Percentiles rank a stretch among this genome's conserved stretches.
Conservation (phyloP, 1,140 invertebrate species). For the Mactra quadrangularis region DNA sequence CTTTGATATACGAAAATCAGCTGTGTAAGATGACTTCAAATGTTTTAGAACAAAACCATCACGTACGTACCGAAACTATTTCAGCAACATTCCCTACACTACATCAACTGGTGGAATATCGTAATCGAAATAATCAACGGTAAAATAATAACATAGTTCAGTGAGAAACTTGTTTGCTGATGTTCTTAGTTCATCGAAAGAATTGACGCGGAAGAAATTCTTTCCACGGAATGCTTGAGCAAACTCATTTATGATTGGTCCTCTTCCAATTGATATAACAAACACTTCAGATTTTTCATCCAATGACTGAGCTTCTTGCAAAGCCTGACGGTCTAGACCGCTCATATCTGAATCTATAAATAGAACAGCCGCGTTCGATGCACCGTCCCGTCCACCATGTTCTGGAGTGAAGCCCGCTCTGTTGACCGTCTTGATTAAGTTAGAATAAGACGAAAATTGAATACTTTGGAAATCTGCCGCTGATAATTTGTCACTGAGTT, state of each 20-base stretch:
- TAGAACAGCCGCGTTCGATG: conserved; percentile 56
- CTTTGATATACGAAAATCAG: too few relatives aligned
- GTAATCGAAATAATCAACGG: not conserved
- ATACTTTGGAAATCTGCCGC: conserved; percentile 35
- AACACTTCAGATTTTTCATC: conserved; percentile 10
- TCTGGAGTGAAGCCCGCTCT: conserved; percentile 50
- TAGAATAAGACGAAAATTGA: conserved; percentile 41
- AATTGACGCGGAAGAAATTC: conserved; percentile 25
- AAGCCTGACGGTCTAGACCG: not conserved
- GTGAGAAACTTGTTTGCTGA: conserved; percentile 4
- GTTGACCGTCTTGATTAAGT: conserved; percentile 61
- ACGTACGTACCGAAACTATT: too few relatives aligned
- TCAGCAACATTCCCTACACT: too few relatives aligned
- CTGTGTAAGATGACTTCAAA: too few relatives aligned
- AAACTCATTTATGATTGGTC: conserved; percentile 12
- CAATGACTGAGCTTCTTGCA: conserved; percentile 31
- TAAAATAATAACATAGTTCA: conserved; percentile 36
- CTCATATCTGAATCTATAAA: conserved; percentile 57
- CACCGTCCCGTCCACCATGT: conserved; percentile 54
- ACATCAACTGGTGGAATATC: conserved; percentile 39
- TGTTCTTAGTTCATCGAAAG: not conserved
- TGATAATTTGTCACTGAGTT: conserved; percentile 59
- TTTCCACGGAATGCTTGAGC: not conserved
- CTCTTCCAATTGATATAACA: conserved; percentile 37
- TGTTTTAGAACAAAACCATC: too few relatives aligned